Evolutionary conservation across 2,888 invertebrate genomes (phyloP), one percentile per base, ranked within the genome.

Genomic region (Ormyrus labotus): DNA sequence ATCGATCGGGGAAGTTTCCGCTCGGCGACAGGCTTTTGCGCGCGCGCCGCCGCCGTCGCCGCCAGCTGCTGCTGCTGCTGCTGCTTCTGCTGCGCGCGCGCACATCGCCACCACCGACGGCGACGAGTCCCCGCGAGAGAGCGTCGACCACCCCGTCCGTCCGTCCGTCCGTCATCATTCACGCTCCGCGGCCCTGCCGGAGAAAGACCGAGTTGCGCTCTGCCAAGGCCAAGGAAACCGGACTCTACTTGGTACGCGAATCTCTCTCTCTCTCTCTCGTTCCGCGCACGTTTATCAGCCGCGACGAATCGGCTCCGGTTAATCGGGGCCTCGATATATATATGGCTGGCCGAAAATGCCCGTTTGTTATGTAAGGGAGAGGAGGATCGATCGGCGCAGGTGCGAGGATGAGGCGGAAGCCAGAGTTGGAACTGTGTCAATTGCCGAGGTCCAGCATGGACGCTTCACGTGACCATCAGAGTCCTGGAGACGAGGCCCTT

Each of bases 1-100:
- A 87, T 87, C 87, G 86, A 87, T 87, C 87, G 82, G 68, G 85
- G 83, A 85, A 86, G 84, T 85, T 87, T 61, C 85, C 87, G 83
- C 82, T 81, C 83, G 82, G 81, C 84, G 83, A 84, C 85, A 83
- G 34, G 34, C 34, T 4, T 34, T 34, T 34, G 34, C 34, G 34
- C 34, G 34, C 34, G 34, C 34, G 34, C 34, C 34, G 34, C 34
- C 34, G 34, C 34, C 34, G 34, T 2, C 34, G 34, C 34, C 19
- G 19, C 19, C 19, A 19, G 19, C 19, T 19, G 19, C 19, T 19
- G 19, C 19, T 1, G 19, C 19, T 13, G 13, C 13, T 13, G 19
- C 19, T 19, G 19, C 19, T 19, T 1, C 19, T 1, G 19, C 19
- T 19, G 19, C 19, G 19, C 19, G 19, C 19, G 19, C 19, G 19